A percentile compares a stretch with the other conserved stretches of the same genome.
Conservation (phyloP, 1,140 invertebrate species). For the Lerema accius region DNA sequence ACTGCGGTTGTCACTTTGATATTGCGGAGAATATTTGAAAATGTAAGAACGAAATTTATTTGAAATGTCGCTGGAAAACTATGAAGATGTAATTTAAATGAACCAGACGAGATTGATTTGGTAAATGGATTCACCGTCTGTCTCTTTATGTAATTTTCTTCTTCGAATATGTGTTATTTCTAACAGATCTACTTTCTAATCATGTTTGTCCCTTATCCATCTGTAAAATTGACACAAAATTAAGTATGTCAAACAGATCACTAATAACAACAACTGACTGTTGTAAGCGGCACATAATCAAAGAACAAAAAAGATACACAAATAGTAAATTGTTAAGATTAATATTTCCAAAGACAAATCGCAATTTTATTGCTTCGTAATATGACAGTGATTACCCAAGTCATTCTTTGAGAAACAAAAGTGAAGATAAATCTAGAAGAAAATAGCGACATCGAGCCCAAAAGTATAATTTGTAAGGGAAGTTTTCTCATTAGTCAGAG, state of each 20-base stretch:
- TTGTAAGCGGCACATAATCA: no score
- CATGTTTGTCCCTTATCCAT: no score
- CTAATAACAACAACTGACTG: no score
- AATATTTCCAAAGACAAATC: conserved; percentile 1
- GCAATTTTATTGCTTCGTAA: neutral
- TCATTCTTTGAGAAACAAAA: neutral
- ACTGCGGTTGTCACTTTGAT: conserved; percentile 26
- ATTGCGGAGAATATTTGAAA: conserved; percentile 19
- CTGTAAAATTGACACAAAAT: no score
- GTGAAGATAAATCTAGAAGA: neutral
- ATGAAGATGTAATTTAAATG: conserved; percentile 18
- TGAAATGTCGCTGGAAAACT: neutral
- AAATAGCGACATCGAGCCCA: neutral
- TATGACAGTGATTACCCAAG: neutral
- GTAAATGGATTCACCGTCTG: no score
- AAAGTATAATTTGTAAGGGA: conserved; percentile 35
- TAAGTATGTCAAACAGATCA: no score
- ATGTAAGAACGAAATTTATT: conserved; percentile 12
- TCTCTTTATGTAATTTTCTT: no score
- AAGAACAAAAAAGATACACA: no score
- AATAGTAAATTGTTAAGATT: neutral
- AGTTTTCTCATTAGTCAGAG: conserved; percentile 53
- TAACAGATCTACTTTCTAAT: no score
- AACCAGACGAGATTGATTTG: no score
- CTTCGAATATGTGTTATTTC: no score